phyloP scores from a whole-genome alignment of 2,888 invertebrate species.

The Zaprionus obscuricornis region DNA sequence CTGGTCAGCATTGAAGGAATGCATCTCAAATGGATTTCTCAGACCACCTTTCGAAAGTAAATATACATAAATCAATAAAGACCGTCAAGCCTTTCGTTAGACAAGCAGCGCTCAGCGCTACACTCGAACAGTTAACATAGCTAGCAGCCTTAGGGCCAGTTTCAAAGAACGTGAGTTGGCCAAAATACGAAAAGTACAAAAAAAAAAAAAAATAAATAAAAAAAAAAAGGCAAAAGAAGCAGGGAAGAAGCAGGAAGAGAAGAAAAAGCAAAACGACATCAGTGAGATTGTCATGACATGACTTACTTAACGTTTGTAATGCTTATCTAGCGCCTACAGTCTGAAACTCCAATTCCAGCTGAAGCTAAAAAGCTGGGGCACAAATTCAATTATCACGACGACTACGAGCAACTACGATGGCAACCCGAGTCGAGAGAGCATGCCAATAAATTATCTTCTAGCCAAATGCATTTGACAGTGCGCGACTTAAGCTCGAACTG shows the following conservation, averaged over 20 bases:
- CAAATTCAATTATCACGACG: conserved; percentile 79
- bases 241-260: neutral
- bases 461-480: conserved; percentile 74
- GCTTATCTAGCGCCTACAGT: conserved; percentile 70
- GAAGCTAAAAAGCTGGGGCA: conserved; percentile 41
- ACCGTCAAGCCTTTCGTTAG: conserved; percentile 40
- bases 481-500: conserved; percentile 40
- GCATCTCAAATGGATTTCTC: conserved; percentile 22
- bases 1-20: conserved; percentile 18
- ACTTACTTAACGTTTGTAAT: conserved; percentile 69
- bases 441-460: conserved; percentile 76
- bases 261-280: conserved; percentile 42
- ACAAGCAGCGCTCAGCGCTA: conserved; percentile 27
- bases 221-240: neutral
- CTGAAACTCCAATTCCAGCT: conserved; percentile 30
- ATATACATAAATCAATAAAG: conserved; percentile 62
- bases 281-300: conserved; percentile 73
- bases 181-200: conserved; percentile 25
- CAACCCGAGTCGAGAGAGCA: conserved; percentile 55
- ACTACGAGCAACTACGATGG: too few species aligned
- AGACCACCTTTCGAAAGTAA: conserved; percentile 53
- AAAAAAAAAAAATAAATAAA: neutral
- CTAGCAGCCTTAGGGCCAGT: conserved; percentile 57
- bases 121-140: conserved; percentile 17
- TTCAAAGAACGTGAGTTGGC: conserved; percentile 56